A percentile compares a stretch with the other conserved stretches of the same genome.
Conservation (phyloP, 2,888 invertebrate species). For the Rotaria socialis region DNA sequence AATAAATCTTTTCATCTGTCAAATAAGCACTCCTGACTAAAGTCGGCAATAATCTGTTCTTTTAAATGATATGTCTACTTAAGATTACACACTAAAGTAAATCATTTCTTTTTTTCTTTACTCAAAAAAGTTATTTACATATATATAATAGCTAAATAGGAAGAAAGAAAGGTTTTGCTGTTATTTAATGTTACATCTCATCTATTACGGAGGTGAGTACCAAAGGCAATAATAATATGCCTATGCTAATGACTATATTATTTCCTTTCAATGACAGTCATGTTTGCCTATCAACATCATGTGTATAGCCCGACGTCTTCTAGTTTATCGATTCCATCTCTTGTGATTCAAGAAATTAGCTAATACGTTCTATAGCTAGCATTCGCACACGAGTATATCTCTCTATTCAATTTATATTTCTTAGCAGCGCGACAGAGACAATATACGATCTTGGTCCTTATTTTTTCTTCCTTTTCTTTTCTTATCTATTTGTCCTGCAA, state of each 20-base stretch:
- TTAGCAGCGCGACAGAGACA: background rate
- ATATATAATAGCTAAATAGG: no score
- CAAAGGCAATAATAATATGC: background rate
- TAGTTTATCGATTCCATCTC: background rate
- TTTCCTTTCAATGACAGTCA: background rate
- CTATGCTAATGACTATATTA: background rate
- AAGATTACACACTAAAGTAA: no score
- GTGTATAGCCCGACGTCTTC: background rate
- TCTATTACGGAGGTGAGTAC: background rate
- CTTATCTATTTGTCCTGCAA: background rate
- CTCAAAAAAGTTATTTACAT: no score
- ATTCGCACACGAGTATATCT: background rate
- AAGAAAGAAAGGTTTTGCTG: background rate
- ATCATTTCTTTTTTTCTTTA: no score
- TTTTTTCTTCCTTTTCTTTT: background rate
- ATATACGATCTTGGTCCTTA: background rate
- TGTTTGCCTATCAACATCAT: conserved; percentile 9
- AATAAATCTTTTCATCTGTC: no score
- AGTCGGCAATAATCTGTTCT: no score
- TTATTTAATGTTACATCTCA: background rate
- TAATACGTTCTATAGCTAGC: background rate
- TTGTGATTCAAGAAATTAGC: background rate
- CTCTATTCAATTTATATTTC: background rate
- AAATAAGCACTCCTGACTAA: no score
- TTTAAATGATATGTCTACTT: no score